phyloP scores from a whole-genome alignment of 2,888 invertebrate species.

The Parascotia fuliginaria region DNA sequence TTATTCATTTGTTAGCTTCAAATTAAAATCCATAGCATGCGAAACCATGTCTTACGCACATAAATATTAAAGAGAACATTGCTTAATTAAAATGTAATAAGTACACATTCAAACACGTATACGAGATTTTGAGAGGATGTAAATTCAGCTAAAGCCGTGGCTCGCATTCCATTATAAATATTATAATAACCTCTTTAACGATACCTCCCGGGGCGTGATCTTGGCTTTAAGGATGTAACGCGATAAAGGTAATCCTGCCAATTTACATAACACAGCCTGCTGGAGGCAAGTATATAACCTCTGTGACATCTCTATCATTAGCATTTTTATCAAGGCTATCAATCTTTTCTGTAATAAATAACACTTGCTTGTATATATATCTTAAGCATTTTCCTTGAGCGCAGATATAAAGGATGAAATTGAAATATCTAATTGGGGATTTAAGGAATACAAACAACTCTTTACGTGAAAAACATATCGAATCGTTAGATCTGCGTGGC shows the following conservation, averaged over 20 bases:
- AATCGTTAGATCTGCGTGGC: too few species aligned
- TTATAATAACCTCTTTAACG: conserved; percentile 46
- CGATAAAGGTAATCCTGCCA: conserved; percentile 63
- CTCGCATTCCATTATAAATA: conserved; percentile 35
- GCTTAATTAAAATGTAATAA: conserved; percentile 25
- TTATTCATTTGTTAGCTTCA: background rate
- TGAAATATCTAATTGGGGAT: too few species aligned
- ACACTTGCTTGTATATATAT: background rate
- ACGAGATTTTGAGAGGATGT: conserved; percentile 24
- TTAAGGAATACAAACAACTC: too few species aligned
- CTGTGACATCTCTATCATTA: conserved; percentile 20
- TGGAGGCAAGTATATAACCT: conserved; percentile 18
- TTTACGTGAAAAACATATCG: too few species aligned
- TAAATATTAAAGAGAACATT: conserved; percentile 13
- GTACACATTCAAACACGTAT: conserved; percentile 24
- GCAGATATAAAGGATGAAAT: background rate
- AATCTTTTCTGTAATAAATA: background rate
- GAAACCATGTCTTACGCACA: background rate
- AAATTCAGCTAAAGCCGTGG: conserved; percentile 28
- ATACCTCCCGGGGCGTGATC: conserved; percentile 45
- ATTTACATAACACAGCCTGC: conserved; percentile 61
- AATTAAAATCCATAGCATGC: conserved; percentile 7
- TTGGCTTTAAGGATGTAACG: conserved; percentile 46
- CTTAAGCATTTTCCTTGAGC: background rate
- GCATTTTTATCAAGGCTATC: conserved; percentile 4